phyloP scores from a whole-genome alignment of 2,113 vertebrate species.

The Cacatua alba region DNA sequence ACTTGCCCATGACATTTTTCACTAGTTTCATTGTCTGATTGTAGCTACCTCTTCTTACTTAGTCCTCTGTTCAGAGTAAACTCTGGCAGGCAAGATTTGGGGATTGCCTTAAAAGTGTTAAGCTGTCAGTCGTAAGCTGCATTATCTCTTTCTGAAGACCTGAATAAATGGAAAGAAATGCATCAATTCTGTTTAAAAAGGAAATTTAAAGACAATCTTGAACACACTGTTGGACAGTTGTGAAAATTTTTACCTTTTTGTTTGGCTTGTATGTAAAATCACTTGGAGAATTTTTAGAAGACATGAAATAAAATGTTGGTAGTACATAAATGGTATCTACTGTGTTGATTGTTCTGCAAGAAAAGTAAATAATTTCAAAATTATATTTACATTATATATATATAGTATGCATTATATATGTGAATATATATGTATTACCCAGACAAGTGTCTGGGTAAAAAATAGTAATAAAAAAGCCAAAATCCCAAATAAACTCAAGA shows the following conservation, averaged over 20 bases:
- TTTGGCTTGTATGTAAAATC: neutral
- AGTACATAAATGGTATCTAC: neutral
- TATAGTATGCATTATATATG: neutral
- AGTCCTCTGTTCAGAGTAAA: neutral
- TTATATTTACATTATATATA: neutral
- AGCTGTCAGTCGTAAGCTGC: neutral
- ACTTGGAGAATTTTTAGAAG: neutral
- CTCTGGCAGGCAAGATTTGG: no score
- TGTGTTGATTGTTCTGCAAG: neutral
- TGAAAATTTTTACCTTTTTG: neutral
- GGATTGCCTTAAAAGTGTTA: neutral
- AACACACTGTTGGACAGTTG: neutral
- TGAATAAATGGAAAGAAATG: neutral
- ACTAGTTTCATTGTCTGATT: neutral
- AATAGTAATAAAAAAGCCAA: neutral
- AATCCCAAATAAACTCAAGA: neutral
- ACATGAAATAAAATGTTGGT: neutral
- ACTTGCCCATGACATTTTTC: neutral
- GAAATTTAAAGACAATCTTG: neutral
- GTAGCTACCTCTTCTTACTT: neutral
- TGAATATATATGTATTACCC: neutral
- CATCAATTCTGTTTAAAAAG: neutral
- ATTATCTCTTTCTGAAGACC: neutral
- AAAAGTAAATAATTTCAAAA: neutral
- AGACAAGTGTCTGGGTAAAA: neutral